Evolutionary conservation across 2,888 invertebrate species (phyloP).

Genomic region (Sthenelais limicola): DNA sequence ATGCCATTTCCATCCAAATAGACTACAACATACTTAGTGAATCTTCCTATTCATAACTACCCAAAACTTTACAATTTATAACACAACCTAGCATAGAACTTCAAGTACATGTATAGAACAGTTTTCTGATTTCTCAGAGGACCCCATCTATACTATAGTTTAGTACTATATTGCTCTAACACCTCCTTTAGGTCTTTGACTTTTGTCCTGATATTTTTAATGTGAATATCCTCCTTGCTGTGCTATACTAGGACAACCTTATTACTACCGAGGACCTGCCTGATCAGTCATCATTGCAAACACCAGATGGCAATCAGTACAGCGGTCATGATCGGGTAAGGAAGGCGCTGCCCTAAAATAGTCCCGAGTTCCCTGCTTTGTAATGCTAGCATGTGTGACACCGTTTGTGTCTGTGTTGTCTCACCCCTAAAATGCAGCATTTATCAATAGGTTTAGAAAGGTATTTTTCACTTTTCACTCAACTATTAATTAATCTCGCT

Average conservation of each 20-base stretch:
- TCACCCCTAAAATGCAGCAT: neutral
- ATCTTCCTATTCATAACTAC: too few species aligned
- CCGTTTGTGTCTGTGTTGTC: neutral
- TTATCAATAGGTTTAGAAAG: neutral
- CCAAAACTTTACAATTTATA: too few species aligned
- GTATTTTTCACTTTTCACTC: too few species aligned
- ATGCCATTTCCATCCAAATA: too few species aligned
- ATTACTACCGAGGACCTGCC: slow-evolving; percentile 26
- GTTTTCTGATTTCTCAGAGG: neutral
- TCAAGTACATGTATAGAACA: neutral
- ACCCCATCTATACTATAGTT: neutral
- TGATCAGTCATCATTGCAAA: slow-evolving; percentile 28
- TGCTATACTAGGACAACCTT: slow-evolving; percentile 29
- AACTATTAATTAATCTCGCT: too few species aligned
- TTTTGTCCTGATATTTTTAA: neutral
- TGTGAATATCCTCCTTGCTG: slow-evolving; percentile 9
- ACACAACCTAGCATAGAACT: slow-evolving; percentile 9
- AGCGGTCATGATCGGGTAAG: neutral
- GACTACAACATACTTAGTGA: too few species aligned
- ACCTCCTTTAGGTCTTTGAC: too few species aligned
- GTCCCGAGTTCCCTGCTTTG: neutral
- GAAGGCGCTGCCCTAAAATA: slow-evolving; percentile 17
- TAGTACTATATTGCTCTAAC: too few species aligned
- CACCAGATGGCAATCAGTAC: slow-evolving; percentile 28
- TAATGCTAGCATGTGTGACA: slow-evolving; percentile 1